Conservation (phyloP, 2,113 vertebrate species). For the Chionodraco myersi region DNA sequence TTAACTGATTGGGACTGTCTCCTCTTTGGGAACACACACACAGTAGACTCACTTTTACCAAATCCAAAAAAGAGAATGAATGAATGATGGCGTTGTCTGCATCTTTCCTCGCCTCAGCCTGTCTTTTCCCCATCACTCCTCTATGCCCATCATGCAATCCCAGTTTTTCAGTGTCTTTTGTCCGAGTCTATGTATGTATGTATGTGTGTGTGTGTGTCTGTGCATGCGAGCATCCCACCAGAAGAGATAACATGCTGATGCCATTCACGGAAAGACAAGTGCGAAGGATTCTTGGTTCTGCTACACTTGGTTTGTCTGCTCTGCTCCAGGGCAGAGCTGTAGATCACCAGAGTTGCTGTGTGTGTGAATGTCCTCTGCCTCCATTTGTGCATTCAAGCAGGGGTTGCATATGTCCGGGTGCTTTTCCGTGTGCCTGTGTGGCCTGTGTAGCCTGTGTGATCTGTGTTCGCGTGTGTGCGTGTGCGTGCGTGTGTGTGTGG, state of each 20-base stretch:
- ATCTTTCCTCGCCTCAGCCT: not conserved
- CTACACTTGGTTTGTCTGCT: constrained; percentile 61
- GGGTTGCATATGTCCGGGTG: constrained; percentile 17
- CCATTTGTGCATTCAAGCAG: constrained; percentile 44
- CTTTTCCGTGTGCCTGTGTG: constrained; percentile 38
- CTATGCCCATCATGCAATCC: constrained; percentile 16
- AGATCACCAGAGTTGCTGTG: constrained; percentile 51
- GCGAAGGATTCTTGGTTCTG: constrained; percentile 57
- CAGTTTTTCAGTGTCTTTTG: constrained; percentile 23
- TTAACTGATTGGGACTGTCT: constrained; percentile 61
- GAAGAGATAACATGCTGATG: constrained; percentile 41
- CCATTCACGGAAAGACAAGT: constrained; percentile 60
- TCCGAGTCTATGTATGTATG: constrained; percentile 17
- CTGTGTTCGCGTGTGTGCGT: constrained; percentile 38
- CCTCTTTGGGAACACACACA: constrained; percentile 26
- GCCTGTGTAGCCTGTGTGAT: constrained; percentile 7
- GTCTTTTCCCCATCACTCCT: constrained; percentile 35
- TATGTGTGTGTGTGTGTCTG: not conserved
- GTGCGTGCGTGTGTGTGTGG: constrained; percentile 28
- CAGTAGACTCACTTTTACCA: constrained; percentile 51
- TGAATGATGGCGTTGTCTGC: constrained; percentile 46
- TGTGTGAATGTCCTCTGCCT: constrained; percentile 9
- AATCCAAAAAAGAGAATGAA: constrained; percentile 34
- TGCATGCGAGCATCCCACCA: constrained; percentile 21
- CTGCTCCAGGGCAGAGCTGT: constrained; percentile 49